phyloP scores from a whole-genome alignment of 2,113 vertebrate genomes.

The Gracilinanus agilis region DNA sequence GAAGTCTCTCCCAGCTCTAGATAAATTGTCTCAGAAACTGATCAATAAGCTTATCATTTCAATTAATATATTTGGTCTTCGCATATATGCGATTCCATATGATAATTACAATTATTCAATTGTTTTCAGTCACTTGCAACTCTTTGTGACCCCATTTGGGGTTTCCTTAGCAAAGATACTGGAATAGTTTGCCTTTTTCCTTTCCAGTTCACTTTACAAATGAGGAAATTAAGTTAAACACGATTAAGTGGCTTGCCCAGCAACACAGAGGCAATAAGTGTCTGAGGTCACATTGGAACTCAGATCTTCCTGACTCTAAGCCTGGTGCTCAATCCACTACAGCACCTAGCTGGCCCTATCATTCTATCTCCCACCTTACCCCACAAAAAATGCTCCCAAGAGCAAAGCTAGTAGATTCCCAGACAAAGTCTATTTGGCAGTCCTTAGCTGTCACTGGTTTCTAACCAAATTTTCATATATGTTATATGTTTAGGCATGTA shows the following conservation, averaged over 20 bases:
- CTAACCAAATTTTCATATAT: constrained; percentile 24
- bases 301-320: background rate
- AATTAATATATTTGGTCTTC: constrained; percentile 18
- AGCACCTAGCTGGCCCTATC: background rate
- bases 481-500: too few species aligned
- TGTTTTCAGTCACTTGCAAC: too few species aligned
- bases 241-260: background rate
- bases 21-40: constrained; percentile 4
- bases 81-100: background rate
- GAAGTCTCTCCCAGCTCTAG: too few species aligned
- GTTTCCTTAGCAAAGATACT: too few species aligned
- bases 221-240: background rate
- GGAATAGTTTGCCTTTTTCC: background rate
- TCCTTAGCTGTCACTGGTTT: constrained; percentile 7
- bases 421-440: constrained; percentile 10
- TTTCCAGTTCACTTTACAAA: background rate
- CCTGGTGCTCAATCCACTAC: background rate
- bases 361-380: too few species aligned
- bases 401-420: constrained; percentile 20
- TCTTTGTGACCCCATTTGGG: too few species aligned
- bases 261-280: background rate
- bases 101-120: constrained; percentile 8
- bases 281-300: background rate
- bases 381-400: constrained; percentile 5
- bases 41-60: constrained; percentile 6